Conservation (phyloP, 2,888 invertebrate species). For the Troides oblongomaculatus region DNA sequence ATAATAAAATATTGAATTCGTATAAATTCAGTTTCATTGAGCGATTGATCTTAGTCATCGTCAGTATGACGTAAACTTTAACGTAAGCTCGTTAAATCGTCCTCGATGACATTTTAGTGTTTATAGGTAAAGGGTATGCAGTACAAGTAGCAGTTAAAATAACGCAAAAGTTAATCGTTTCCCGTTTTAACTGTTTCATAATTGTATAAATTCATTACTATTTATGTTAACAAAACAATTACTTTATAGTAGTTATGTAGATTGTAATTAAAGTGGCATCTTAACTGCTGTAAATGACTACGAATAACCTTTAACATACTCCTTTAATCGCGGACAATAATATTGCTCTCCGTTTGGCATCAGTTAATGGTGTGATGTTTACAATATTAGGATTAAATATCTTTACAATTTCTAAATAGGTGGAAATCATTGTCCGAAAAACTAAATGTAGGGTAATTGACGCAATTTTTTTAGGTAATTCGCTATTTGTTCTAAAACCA, state of each 20-base stretch:
- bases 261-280: neutral
- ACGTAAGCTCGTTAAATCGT: constrained; percentile 54
- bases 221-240: neutral
- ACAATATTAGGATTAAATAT: no score
- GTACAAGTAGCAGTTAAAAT: constrained; percentile 25
- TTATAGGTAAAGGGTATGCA: constrained; percentile 60
- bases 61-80: constrained; percentile 41
- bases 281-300: neutral
- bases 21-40: neutral
- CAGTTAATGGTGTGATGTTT: no score
- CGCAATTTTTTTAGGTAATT: no score
- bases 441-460: no score
- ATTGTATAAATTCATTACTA: neutral
- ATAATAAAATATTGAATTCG: neutral
- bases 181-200: neutral
- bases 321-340: no score
- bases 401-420: no score
- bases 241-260: neutral
- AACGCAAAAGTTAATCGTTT: constrained; percentile 16
- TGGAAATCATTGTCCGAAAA: no score
- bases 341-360: no score
- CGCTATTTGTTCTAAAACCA: no score
- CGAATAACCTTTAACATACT: neutral
- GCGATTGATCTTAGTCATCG: neutral
- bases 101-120: constrained; percentile 58